Evolutionary conservation across 37 sponge, comb jelly and placozoan genomes (phyloP).

Genomic region (Oscarella lobularis): DNA sequence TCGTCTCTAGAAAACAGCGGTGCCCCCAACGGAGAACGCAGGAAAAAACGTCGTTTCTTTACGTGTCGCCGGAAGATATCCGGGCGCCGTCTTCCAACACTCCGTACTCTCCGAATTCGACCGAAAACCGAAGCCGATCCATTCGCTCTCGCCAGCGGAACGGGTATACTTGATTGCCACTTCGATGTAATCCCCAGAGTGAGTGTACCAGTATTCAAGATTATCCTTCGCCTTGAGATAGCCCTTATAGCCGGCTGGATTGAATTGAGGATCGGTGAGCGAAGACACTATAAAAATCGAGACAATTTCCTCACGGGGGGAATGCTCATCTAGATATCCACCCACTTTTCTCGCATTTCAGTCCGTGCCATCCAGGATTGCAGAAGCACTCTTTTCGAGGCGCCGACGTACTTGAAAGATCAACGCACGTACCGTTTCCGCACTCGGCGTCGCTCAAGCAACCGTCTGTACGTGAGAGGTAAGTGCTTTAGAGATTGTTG

Average conservation of each 20-base stretch:
- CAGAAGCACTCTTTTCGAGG: slow-evolving; percentile 60
- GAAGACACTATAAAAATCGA: background rate
- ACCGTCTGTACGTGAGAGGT: slow-evolving; percentile 18
- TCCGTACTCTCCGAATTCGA: too few species aligned
- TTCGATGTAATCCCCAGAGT: too few species aligned
- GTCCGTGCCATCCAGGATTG: slow-evolving; percentile 39
- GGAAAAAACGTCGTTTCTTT: too few species aligned
- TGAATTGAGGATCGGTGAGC: background rate
- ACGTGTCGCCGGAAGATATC: too few species aligned
- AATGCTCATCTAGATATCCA: background rate
- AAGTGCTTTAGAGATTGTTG: background rate
- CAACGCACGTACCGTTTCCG: slow-evolving; percentile 35
- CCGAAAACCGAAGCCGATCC: too few species aligned
- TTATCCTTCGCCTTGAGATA: background rate
- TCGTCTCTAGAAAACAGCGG: too few species aligned
- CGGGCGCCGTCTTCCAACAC: too few species aligned
- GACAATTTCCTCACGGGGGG: too few species aligned
- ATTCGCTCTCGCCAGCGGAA: too few species aligned
- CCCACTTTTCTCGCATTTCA: slow-evolving; percentile 25
- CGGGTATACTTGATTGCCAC: too few species aligned
- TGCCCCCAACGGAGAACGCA: too few species aligned
- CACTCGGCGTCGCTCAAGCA: slow-evolving; percentile 37
- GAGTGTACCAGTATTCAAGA: background rate
- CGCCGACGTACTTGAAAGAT: slow-evolving; percentile 12
- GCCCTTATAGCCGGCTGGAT: background rate